A percentile compares a stretch with the other conserved stretches of the same genome.
phyloP scores from a whole-genome alignment of 2,797 vertebrate genomes.

The Pantherophis vulpinus region DNA sequence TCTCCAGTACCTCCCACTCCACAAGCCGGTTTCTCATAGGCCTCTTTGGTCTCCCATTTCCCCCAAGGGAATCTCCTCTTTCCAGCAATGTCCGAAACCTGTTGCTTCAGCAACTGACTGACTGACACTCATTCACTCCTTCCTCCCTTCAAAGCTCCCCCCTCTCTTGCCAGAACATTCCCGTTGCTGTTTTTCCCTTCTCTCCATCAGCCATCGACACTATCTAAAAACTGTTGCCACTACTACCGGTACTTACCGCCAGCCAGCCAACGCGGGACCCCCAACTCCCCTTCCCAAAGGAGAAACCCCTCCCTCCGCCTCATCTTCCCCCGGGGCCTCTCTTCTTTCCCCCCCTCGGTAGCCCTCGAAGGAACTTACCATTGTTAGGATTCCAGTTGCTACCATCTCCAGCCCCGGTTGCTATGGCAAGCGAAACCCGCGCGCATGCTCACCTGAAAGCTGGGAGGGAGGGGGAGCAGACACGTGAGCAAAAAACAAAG shows the following conservation, averaged over 20 bases:
- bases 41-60: too few species aligned
- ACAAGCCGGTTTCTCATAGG: not conserved
- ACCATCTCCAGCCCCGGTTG: slow-evolving; percentile 73
- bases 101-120: not conserved
- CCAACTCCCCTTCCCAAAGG: not conserved
- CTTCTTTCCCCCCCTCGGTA: not conserved
- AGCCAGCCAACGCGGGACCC: not conserved
- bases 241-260: not conserved
- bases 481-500: not conserved
- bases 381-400: slow-evolving; percentile 69
- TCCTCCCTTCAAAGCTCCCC: not conserved
- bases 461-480: too few species aligned
- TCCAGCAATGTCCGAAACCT: not conserved
- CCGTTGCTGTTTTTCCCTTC: not conserved
- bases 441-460: slow-evolving; percentile 66
- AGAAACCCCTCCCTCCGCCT: not conserved
- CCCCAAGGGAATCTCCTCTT: not conserved
- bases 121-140: too few species aligned
- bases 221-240: not conserved
- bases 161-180: not conserved
- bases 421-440: slow-evolving; percentile 69
- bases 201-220: not conserved
- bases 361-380: slow-evolving; percentile 69
- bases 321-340: not conserved
- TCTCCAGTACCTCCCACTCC: not conserved